Conservation (phyloP, 2,888 invertebrate species). For the Pocota personata region DNA sequence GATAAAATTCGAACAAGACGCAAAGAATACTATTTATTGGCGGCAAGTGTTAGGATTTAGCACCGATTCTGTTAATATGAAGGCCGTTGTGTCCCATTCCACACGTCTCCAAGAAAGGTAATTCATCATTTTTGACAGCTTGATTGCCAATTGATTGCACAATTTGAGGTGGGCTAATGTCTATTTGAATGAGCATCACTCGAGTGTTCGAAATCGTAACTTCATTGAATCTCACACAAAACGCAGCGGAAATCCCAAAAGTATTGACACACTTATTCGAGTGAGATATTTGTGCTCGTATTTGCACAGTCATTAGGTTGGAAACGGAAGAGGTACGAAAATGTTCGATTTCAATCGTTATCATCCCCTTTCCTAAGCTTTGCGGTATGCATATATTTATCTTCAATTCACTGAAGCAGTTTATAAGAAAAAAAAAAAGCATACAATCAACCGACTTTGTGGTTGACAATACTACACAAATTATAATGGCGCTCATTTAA, state of each 20-base stretch:
- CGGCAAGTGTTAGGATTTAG: too few species aligned
- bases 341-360: conserved; percentile 7
- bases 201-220: not conserved
- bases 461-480: conserved; percentile 14
- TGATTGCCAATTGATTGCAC: not conserved
- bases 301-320: not conserved
- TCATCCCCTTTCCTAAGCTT: not conserved
- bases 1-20: not conserved
- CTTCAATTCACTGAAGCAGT: not conserved
- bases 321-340: not conserved
- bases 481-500: conserved; percentile 34
- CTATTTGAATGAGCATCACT: not conserved
- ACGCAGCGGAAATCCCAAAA: not conserved
- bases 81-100: too few species aligned
- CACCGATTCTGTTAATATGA: too few species aligned
- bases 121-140: conserved; percentile 7
- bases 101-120: not conserved
- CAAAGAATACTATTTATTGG: too few species aligned
- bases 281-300: not conserved
- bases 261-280: not conserved
- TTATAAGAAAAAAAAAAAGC: not conserved
- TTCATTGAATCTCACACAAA: not conserved
- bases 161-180: not conserved
- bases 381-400: not conserved
- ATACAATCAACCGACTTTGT: not conserved